Evolutionary conservation across 2,888 invertebrate genomes (phyloP).

Genomic region (Laspeyria flexula): DNA sequence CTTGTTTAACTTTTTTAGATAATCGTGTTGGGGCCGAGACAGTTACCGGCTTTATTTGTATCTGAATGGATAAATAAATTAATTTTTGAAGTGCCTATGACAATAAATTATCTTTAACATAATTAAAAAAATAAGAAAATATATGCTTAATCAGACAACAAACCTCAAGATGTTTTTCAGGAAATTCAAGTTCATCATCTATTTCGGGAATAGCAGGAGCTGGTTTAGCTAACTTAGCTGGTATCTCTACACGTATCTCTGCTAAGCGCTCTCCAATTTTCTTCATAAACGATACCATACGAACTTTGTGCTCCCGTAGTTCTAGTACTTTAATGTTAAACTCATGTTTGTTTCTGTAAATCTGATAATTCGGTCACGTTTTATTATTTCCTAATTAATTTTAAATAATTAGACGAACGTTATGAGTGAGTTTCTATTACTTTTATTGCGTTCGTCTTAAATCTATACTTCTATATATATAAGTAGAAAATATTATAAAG

Average conservation of each 20-base stretch:
- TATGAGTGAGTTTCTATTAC: too few relatives aligned
- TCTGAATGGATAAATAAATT: too few relatives aligned
- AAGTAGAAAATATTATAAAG: too few relatives aligned
- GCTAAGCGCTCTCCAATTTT: slow-evolving; percentile 74
- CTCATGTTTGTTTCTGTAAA: slow-evolving; percentile 70
- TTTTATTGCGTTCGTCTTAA: too few relatives aligned
- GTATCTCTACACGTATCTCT: slow-evolving; percentile 87
- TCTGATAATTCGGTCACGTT: too few relatives aligned
- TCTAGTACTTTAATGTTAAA: slow-evolving; percentile 75
- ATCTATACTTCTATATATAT: too few relatives aligned
- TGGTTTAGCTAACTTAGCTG: slow-evolving; percentile 69
- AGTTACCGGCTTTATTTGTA: slow-evolving; percentile 68
- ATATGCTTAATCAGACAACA: slow-evolving; percentile 14
- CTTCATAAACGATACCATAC: slow-evolving; percentile 63
- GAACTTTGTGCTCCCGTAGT: slow-evolving; percentile 70
- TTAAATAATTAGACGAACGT: too few relatives aligned
- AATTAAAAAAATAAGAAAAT: background rate
- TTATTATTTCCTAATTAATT: too few relatives aligned
- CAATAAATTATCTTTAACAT: too few relatives aligned
- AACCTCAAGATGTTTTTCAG: slow-evolving; percentile 86
- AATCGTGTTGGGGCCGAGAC: slow-evolving; percentile 33
- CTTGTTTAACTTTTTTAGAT: slow-evolving; percentile 40
- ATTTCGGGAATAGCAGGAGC: slow-evolving; percentile 79
- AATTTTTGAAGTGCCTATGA: too few relatives aligned
- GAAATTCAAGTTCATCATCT: slow-evolving; percentile 84